Percentiles rank a stretch among this genome's conserved stretches.
phyloP scores from a whole-genome alignment of 2,888 invertebrate genomes.

The Acanthoscelides obtectus region DNA sequence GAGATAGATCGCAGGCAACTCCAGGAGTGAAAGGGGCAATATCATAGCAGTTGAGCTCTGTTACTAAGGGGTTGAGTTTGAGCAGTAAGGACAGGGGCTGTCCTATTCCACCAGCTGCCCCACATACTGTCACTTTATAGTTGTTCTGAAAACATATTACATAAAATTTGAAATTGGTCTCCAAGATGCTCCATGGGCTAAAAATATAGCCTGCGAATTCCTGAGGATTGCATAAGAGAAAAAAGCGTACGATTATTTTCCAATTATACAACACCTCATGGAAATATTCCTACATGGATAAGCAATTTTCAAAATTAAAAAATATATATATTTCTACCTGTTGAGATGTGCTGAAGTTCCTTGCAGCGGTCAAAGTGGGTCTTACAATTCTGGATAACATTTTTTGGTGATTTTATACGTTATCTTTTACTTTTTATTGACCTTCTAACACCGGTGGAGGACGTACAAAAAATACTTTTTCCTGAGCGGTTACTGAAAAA shows the following conservation, averaged over 20 bases:
- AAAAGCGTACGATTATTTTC: background rate
- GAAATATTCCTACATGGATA: constrained; percentile 85
- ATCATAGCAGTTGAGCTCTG: constrained; percentile 84
- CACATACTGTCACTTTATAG: constrained; percentile 92
- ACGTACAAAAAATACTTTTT: background rate
- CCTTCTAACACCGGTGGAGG: background rate
- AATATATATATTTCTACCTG: constrained; percentile 28
- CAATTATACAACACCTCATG: background rate
- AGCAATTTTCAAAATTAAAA: constrained; percentile 66
- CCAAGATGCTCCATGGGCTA: background rate
- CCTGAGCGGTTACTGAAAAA: background rate
- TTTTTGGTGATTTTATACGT: constrained; percentile 1
- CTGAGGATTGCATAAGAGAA: background rate
- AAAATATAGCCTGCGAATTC: background rate
- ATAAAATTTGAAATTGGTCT: background rate
- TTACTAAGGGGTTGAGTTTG: constrained; percentile 83
- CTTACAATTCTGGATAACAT: constrained; percentile 64
- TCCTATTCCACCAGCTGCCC: constrained; percentile 96
- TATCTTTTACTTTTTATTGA: background rate
- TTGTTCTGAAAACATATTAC: constrained; percentile 58
- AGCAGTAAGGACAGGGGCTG: constrained; percentile 91
- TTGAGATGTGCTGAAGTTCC: constrained; percentile 36
- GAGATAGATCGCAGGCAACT: constrained; percentile 94
- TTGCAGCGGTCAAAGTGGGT: constrained; percentile 41
- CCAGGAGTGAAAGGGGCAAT: constrained; percentile 87